phyloP scores from a whole-genome alignment of 2,113 vertebrate species.

The Alexandromys fortis region DNA sequence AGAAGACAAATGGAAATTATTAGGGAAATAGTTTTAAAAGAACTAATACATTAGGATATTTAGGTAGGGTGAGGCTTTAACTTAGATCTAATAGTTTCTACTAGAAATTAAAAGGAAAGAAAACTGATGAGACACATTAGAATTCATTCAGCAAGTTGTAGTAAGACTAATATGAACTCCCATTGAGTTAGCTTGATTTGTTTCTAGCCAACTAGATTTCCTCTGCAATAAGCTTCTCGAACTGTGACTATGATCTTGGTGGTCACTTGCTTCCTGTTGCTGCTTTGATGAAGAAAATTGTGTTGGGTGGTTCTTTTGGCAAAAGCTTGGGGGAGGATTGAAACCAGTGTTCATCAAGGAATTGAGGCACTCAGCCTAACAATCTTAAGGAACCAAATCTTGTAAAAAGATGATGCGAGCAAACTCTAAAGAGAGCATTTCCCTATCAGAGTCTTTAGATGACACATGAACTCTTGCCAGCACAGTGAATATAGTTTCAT shows the following conservation, averaged over 20 bases:
- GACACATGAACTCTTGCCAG: neutral
- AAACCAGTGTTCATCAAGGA: neutral
- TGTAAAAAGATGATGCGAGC: neutral
- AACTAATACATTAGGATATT: neutral
- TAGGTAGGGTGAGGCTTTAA: neutral
- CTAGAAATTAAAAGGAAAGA: neutral
- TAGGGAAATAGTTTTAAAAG: neutral
- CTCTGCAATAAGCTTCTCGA: neutral
- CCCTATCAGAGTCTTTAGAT: neutral
- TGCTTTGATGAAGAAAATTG: neutral
- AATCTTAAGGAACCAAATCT: neutral
- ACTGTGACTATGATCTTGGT: neutral
- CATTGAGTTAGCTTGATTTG: neutral
- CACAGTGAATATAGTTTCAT: neutral
- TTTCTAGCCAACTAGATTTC: neutral
- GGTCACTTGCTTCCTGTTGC: neutral
- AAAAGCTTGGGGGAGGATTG: neutral
- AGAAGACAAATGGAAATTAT: constrained; percentile 1
- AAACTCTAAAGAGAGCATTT: neutral
- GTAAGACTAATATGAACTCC: neutral
- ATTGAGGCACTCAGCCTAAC: neutral
- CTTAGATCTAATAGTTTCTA: neutral
- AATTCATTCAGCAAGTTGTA: neutral
- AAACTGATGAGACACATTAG: neutral
- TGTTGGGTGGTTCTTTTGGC: neutral